Percentiles rank a stretch among this genome's conserved stretches.
phyloP scores from a whole-genome alignment of 2,797 vertebrate genomes.

The Chromis chromis region DNA sequence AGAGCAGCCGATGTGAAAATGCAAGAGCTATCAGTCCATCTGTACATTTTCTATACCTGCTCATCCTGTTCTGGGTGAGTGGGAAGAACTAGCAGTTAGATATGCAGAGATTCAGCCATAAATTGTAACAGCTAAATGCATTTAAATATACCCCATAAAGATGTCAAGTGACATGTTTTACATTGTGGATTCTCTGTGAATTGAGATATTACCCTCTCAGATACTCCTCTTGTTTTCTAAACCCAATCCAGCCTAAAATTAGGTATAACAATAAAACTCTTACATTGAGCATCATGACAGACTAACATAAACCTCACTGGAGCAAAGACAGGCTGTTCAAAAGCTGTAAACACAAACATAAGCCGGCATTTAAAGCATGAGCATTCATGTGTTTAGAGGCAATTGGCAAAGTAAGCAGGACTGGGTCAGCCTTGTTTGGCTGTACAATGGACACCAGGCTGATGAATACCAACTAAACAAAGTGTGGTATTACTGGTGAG shows the following conservation, averaged over 20 bases:
- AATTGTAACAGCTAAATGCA: slow-evolving; percentile 18
- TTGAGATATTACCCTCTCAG: not conserved
- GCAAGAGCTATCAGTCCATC: slow-evolving; percentile 13
- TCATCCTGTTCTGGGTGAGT: slow-evolving; percentile 5
- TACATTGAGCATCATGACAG: slow-evolving; percentile 24
- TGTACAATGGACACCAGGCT: slow-evolving; percentile 43
- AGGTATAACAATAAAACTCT: slow-evolving; percentile 14
- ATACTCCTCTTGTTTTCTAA: not conserved
- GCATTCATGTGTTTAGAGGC: slow-evolving; percentile 36
- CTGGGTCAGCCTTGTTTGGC: slow-evolving; percentile 11
- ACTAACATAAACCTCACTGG: slow-evolving; percentile 26
- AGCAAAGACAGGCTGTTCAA: slow-evolving; percentile 32
- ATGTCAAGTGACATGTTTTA: not conserved
- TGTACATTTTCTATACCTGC: slow-evolving; percentile 27
- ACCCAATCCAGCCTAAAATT: slow-evolving; percentile 15
- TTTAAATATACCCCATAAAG: slow-evolving; percentile 10
- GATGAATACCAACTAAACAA: slow-evolving; percentile 38
- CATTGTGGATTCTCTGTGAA: not conserved
- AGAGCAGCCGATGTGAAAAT: slow-evolving; percentile 25
- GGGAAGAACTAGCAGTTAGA: slow-evolving; percentile 4
- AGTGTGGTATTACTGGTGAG: slow-evolving; percentile 31
- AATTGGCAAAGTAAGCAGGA: slow-evolving; percentile 37
- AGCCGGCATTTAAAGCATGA: slow-evolving; percentile 59
- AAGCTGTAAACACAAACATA: slow-evolving; percentile 47
- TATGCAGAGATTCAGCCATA: slow-evolving; percentile 24